A percentile compares a stretch with the other conserved stretches of the same genome.
These are phyloP conservation scores for Prinia subflava DNA, from an alignment of 2,113 vertebrate species.

Conservation along the genomic window DNA sequence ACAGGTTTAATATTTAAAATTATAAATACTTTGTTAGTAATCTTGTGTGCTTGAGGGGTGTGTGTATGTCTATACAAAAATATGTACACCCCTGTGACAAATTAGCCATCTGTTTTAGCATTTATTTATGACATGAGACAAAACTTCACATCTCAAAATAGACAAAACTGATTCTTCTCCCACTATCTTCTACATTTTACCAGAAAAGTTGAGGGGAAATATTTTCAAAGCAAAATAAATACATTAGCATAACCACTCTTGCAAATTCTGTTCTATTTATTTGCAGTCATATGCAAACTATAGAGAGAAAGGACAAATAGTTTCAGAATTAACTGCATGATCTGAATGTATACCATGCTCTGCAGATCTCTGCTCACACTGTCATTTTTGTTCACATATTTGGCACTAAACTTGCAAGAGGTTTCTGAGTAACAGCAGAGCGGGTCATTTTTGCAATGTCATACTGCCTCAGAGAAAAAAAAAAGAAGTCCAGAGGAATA, in stretches of 20 bases:
- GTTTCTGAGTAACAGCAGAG: background rate
- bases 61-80: background rate
- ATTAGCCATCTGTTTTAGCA: slow-evolving; percentile 20
- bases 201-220: background rate
- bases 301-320: background rate
- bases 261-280: background rate
- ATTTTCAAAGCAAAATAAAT: background rate
- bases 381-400: background rate
- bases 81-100: background rate
- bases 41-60: background rate
- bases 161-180: background rate
- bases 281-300: background rate
- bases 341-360: background rate
- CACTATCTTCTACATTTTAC: background rate
- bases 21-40: background rate
- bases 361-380: background rate
- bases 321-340: background rate
- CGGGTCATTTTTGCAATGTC: background rate
- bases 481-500: background rate
- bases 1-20: background rate
- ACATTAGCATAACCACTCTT: background rate
- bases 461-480: background rate
- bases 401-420: background rate
- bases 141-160: slow-evolving; percentile 25
- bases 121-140: slow-evolving; percentile 22